These are phyloP conservation scores for Cisticola juncidis DNA, from an alignment of 2,113 vertebrate genomes.

Conservation along the genomic window DNA sequence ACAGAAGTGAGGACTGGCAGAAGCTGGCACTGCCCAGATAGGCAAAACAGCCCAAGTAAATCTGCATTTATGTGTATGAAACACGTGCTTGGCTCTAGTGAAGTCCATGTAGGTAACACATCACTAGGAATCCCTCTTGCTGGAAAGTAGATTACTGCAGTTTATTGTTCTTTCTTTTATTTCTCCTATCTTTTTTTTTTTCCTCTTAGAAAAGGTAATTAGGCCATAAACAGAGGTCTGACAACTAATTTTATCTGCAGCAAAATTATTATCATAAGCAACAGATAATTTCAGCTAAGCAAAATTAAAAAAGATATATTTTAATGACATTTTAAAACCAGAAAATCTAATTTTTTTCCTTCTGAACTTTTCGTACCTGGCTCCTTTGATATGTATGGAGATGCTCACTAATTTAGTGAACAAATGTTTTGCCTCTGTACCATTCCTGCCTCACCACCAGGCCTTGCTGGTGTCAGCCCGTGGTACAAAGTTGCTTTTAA, in stretches of 20 bases:
- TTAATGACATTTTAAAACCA: conserved; percentile 57
- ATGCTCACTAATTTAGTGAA: neutral
- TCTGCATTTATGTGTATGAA: neutral
- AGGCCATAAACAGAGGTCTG: conserved; percentile 75
- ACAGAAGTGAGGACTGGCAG: neutral
- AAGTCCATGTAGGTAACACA: neutral
- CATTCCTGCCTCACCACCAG: neutral
- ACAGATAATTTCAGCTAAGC: conserved; percentile 60
- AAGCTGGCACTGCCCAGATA: neutral
- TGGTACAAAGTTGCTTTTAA: neutral
- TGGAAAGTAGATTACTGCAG: neutral
- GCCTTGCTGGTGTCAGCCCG: neutral
- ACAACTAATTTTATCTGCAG: conserved; percentile 75
- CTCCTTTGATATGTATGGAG: neutral
- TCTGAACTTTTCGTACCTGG: neutral
- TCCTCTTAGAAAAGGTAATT: conserved; percentile 70
- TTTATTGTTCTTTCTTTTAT: conserved; percentile 65
- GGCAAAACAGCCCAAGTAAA: neutral
- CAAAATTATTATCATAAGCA: conserved; percentile 68
- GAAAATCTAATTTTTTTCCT: neutral
- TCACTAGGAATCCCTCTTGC: neutral
- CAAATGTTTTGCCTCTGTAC: neutral
- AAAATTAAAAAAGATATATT: conserved; percentile 73
- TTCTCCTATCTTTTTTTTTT: neutral
- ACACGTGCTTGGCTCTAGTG: accelerated